Evolutionary conservation across 2,113 vertebrate species (phyloP).

Genomic region (Hydropotes inermis): DNA sequence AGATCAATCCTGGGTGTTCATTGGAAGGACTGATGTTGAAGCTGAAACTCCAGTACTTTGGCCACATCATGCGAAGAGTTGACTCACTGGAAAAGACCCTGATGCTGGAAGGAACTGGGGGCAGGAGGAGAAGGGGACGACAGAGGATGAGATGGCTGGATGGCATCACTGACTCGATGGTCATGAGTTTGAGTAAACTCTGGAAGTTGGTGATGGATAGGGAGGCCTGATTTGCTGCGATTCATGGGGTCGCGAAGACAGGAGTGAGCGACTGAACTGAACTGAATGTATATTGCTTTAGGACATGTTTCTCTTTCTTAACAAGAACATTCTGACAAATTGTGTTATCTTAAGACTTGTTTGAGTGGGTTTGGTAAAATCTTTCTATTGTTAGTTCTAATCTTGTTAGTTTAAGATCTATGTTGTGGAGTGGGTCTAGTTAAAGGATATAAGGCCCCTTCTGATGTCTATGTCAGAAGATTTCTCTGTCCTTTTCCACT

Average conservation of each 20-base stretch:
- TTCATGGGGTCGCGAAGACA: background rate
- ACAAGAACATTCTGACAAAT: background rate
- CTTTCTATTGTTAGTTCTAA: background rate
- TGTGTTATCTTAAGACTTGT: background rate
- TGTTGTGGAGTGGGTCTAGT: background rate
- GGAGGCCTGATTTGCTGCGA: accelerated
- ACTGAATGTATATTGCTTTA: background rate
- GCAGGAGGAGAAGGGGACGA: background rate
- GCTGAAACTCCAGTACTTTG: too few species aligned
- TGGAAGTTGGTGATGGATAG: background rate
- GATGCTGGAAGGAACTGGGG: background rate
- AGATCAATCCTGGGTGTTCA: too few species aligned
- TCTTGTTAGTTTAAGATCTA: background rate
- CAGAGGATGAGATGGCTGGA: background rate
- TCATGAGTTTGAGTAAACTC: background rate
- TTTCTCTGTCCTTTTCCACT: background rate
- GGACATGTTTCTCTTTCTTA: background rate
- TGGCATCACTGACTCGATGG: background rate
- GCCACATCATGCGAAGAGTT: too few species aligned
- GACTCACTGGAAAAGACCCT: too few species aligned
- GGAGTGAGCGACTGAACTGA: background rate
- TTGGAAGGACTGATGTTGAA: too few species aligned
- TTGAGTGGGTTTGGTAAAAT: background rate
- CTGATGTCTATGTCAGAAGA: background rate
- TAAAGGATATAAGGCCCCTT: background rate